Evolutionary conservation across 2,888 invertebrate species (phyloP).

Genomic region (Tetranychus truncatus): DNA sequence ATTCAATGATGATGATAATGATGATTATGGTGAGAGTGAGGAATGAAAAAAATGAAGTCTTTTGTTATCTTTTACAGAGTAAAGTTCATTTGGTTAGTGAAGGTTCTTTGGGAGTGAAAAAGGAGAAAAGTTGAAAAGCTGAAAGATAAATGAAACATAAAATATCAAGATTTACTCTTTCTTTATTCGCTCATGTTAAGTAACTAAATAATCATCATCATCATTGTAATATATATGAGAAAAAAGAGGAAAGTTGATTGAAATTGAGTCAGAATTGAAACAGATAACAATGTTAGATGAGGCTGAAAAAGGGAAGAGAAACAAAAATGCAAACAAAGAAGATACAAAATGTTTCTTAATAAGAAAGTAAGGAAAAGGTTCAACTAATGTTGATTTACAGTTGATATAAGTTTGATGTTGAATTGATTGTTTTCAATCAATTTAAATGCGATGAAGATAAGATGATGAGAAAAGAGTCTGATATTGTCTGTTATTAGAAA

Average conservation of each 20-base stretch:
- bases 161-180: neutral
- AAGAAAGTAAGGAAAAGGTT: too few relatives aligned
- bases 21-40: neutral
- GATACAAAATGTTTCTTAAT: too few relatives aligned
- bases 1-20: neutral
- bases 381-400: too few relatives aligned
- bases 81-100: neutral
- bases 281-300: neutral
- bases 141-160: neutral
- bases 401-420: too few relatives aligned
- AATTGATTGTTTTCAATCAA: neutral
- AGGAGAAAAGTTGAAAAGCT: neutral
- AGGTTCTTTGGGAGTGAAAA: too few relatives aligned
- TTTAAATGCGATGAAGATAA: neutral
- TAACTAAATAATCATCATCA: neutral
- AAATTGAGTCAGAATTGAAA: neutral
- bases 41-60: neutral
- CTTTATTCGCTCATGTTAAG: neutral
- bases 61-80: neutral
- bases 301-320: neutral
- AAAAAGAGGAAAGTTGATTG: neutral
- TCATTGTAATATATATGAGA: neutral
- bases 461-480: too few relatives aligned
- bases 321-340: neutral
- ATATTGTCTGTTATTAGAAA: too few relatives aligned